Conservation (phyloP, 2,113 vertebrate species). For the Telmatochromis bifrenatus region DNA sequence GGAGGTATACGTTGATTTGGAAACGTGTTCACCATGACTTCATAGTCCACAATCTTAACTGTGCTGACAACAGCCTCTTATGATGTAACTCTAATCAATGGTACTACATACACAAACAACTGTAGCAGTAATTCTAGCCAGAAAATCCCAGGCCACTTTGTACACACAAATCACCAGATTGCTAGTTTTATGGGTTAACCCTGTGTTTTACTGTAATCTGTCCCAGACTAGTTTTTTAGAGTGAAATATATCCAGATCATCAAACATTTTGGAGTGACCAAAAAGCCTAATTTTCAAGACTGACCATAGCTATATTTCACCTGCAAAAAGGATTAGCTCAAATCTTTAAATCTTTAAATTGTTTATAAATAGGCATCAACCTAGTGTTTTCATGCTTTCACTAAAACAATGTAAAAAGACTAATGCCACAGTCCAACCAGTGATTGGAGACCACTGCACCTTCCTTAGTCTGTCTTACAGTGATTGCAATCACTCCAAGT, state of each 20-base stretch:
- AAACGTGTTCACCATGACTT: not conserved
- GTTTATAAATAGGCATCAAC: not conserved
- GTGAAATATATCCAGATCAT: not conserved
- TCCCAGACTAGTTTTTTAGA: not conserved
- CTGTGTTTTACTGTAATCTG: not conserved
- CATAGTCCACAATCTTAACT: not conserved
- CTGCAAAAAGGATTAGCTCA: not conserved
- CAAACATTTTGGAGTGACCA: not conserved
- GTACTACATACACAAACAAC: not conserved
- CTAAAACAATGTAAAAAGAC: not conserved
- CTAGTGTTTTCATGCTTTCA: not conserved
- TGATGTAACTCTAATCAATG: not conserved
- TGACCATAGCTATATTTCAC: not conserved
- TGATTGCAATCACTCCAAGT: not conserved
- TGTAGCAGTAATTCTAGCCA: not conserved
- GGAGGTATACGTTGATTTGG: not conserved
- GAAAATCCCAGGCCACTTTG: not conserved
- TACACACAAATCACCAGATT: not conserved
- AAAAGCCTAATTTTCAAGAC: not conserved
- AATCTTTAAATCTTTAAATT: not conserved
- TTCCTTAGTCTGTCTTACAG: not conserved
- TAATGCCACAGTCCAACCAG: not conserved
- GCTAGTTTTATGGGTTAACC: not conserved
- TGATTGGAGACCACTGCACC: not conserved
- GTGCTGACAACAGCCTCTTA: not conserved